These are phyloP conservation scores for Ochotona princeps DNA, from an alignment of 2,113 vertebrate species.

Conservation along the genomic window DNA sequence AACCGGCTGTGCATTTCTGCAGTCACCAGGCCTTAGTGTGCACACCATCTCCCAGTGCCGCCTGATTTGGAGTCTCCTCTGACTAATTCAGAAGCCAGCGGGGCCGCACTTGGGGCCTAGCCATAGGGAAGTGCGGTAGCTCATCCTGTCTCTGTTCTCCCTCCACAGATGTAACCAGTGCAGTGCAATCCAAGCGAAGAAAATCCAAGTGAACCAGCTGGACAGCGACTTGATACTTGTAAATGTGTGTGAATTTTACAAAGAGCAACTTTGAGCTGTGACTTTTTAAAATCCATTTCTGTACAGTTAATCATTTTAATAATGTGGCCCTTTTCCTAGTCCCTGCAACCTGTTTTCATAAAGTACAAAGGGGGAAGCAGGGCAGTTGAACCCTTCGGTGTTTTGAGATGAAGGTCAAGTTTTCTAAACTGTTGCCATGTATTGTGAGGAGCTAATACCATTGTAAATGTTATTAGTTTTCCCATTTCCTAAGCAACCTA, in stretches of 20 bases:
- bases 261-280: conserved; percentile 89
- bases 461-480: conserved; percentile 82
- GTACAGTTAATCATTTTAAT: conserved; percentile 95
- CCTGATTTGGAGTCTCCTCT: background rate
- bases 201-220: conserved; percentile 96
- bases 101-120: too few species aligned
- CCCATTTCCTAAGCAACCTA: conserved; percentile 87
- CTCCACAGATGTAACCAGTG: conserved; percentile 93
- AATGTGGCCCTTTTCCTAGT: conserved; percentile 85
- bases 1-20: conserved; percentile 2
- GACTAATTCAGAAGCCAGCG: background rate
- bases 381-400: conserved; percentile 78
- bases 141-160: conserved; percentile 73
- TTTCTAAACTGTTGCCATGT: conserved; percentile 83
- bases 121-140: background rate
- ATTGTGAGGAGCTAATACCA: conserved; percentile 81
- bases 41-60: background rate
- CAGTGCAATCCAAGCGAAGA: conserved; percentile 97
- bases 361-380: conserved; percentile 80
- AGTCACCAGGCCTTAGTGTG: background rate
- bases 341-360: conserved; percentile 79
- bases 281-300: conserved; percentile 89
- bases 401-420: conserved; percentile 80
- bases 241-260: conserved; percentile 94
- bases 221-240: conserved; percentile 91